Evolutionary conservation across 2,797 vertebrate genomes (phyloP), one percentile per base, ranked within the genome.

Genomic region (Alcedo quadribrachys): DNA sequence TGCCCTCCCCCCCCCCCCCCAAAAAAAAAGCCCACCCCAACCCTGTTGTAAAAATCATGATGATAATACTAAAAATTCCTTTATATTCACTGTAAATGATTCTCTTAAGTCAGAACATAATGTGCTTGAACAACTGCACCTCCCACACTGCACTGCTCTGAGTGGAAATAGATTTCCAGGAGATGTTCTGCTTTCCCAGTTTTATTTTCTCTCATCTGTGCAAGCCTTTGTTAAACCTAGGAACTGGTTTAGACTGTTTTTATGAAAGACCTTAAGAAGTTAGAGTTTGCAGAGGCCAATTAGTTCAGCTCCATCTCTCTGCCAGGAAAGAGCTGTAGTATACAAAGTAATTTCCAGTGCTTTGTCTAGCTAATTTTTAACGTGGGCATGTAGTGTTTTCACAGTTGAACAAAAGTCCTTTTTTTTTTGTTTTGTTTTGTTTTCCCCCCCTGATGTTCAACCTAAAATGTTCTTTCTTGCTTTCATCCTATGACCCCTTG

Each of bases 361-460:
- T 94, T 93, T 94, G 80, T 92, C 87, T 91, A 63, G 89, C 73
- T 96, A 94, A 94, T 95, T 94, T 96, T 94, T 95, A 92, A 94
- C 60, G 0, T 89, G 81, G 81, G 16, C 92, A 82, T 87, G 62
- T 62, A 90, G 50, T 16, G 17, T 81, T 90, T 94, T 81, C 81
- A 55, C 78, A 89, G 79, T 73, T 87, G 73, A 93, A 73, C 79
- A 75, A 12, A 92, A 91, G 46, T 79, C 11, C 67, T 71, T 83
- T 40, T 63, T 65, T 25, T 14, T 50, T 27, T 25, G 48, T 48
- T 22, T 9, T 46, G 12, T 33, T 28, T 66, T 57, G 8, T 22
- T 33, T 68, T 30, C 58, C 27, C 25, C 27, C 35, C 87, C 37
- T 3, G 37, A 89, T 89, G 69, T 62, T 91, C 90, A 83, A 60